Conservation (phyloP, 2,113 vertebrate genomes). For the Brachyhypopomus occidentalis region DNA sequence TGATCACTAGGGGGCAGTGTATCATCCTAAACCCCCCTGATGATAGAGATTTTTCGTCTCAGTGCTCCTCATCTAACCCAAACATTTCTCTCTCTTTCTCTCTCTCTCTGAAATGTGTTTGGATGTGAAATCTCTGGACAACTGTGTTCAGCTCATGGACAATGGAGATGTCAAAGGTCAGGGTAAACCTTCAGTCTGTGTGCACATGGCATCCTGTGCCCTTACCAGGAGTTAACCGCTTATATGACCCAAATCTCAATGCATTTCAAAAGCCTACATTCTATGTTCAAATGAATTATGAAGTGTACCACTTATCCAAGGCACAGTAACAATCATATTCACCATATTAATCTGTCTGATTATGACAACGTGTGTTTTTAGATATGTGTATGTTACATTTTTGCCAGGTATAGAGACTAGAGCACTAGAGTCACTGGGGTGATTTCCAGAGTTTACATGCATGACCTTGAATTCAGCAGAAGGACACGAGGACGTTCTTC, state of each 20-base stretch:
- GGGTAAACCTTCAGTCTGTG: slow-evolving; percentile 36
- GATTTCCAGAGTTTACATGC: background rate
- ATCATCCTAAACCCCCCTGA: slow-evolving; percentile 27
- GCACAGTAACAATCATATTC: background rate
- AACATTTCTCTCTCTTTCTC: slow-evolving; percentile 20
- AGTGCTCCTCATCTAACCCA: slow-evolving; percentile 19
- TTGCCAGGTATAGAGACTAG: no score
- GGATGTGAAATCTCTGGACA: slow-evolving; percentile 36
- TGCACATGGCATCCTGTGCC: slow-evolving; percentile 42
- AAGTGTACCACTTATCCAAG: background rate
- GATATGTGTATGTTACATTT: background rate
- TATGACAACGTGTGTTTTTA: background rate
- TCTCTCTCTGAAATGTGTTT: slow-evolving; percentile 12
- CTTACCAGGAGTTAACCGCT: slow-evolving; percentile 22
- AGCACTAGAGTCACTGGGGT: no score
- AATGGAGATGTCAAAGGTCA: slow-evolving; percentile 46
- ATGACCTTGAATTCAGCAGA: background rate
- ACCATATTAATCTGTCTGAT: background rate
- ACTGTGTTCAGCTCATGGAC: slow-evolving; percentile 41
- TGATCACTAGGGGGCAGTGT: slow-evolving; percentile 52
- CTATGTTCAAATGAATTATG: background rate
- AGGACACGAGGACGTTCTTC: background rate
- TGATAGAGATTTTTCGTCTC: slow-evolving; percentile 19
- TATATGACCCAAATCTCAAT: background rate
- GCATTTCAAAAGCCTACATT: slow-evolving; percentile 3